Evolutionary conservation across 1,140 invertebrate genomes (phyloP).

Genomic region (Drosophila sulfurigaster): DNA sequence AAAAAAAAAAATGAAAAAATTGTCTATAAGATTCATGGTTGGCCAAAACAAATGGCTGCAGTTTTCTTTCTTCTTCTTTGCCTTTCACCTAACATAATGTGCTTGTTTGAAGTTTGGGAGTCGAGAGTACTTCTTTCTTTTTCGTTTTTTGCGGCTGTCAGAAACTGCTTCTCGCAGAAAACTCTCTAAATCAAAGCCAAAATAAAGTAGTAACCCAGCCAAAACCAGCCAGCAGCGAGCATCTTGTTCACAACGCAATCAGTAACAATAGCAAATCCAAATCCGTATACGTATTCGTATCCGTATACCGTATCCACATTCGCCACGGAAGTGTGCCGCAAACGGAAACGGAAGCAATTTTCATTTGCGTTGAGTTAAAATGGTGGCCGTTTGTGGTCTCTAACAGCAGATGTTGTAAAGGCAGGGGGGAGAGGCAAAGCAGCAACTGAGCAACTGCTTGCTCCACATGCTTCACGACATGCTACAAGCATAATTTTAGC

Average conservation of each 20-base stretch:
- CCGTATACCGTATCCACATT: slow-evolving; percentile 36
- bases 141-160: slow-evolving; percentile 3
- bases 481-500: slow-evolving; percentile 76
- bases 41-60: slow-evolving; percentile 65
- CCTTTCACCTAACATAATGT: slow-evolving; percentile 23
- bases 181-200: slow-evolving; percentile 16
- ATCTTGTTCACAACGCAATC: slow-evolving; percentile 60
- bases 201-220: slow-evolving; percentile 7
- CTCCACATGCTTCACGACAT: slow-evolving; percentile 71
- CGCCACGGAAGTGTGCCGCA: slow-evolving; percentile 56
- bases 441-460: not conserved
- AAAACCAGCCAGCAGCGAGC: slow-evolving; percentile 2
- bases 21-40: slow-evolving; percentile 71
- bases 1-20: slow-evolving; percentile 25
- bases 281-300: slow-evolving; percentile 31
- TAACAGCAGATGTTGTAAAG: slow-evolving; percentile 30
- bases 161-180: slow-evolving; percentile 3
- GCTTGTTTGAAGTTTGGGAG: slow-evolving; percentile 10
- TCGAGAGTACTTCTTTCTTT: not conserved
- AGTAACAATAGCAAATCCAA: slow-evolving; percentile 66
- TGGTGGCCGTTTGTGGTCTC: slow-evolving; percentile 64
- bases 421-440: not conserved
- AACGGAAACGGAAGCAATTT: slow-evolving; percentile 80
- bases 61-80: slow-evolving; percentile 33
- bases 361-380: slow-evolving; percentile 77